Base-by-base conservation (phyloP, 2,888 invertebrate species). In the Omphaloscelis lunosa region DNA sequence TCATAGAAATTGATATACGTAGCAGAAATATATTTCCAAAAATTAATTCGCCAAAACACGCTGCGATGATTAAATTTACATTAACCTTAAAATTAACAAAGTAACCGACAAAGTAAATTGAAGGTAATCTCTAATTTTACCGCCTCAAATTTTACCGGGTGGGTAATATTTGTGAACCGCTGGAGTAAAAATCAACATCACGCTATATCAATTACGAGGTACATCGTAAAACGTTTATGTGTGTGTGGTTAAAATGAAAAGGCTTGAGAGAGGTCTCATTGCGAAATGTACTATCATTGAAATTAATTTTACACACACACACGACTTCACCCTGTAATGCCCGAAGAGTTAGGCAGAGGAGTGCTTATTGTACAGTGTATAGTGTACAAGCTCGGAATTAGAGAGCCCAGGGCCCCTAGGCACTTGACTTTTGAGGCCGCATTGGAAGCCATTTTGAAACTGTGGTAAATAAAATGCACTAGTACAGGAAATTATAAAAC, bases 201-300 rank as follows among this genome's bases (percentile, higher is more conserved):
- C 93, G 94, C 94, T 90, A 94, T 93, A 92, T 90, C 93, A 93
- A 93, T 94, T 93, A 91, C 85, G 77, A 68, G 41, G 67, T 79
- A 75, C 73, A 73, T 65, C 75, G 79, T 85, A 80, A 69, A 73
- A 45, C 56, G 27, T 77, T 78, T 79, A 73, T 17, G 7, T 62
- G 8, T 45, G 20, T 66, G 65, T 48, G 51, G 66, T 56, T 77
- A 20, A 48, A n/a, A n/a, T 45, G 56, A 45, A 45, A 45, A 27
- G 48, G 17, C 6, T 58, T 34, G 27, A 17, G 27, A 39, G 5
- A 51, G 48, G 45, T 73, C 12, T 39, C 27, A 68, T 59, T 20
- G 62, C 17, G 1, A 39, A 71, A 65, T 72, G 0, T 56, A 48
- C 53, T 56, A n/a, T 53, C 15, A 41, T 48, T 59, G 17, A 59